Percentiles rank a stretch among this genome's conserved stretches.
These are phyloP conservation scores for Tragulus kanchil DNA, from an alignment of 2,113 vertebrate species.

Conservation along the genomic window DNA sequence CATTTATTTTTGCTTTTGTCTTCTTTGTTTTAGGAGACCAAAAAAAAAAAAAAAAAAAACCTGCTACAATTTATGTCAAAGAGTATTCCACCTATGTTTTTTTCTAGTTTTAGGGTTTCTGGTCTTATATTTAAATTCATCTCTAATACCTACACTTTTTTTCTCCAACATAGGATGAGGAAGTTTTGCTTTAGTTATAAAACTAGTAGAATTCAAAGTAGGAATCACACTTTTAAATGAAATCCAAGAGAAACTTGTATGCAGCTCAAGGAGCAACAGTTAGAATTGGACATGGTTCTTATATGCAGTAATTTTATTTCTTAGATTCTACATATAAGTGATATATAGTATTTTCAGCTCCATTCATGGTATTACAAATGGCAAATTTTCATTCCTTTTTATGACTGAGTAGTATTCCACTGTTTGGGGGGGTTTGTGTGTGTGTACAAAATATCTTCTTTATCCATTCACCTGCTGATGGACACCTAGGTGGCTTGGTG, in stretches of 20 bases:
- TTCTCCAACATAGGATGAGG: not conserved
- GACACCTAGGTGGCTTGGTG: not conserved
- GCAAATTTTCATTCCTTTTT: not conserved
- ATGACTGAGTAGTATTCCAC: not conserved
- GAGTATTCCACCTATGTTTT: not conserved
- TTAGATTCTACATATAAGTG: not conserved
- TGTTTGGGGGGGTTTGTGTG: not conserved
- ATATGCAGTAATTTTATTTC: not conserved
- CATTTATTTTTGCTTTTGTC: not conserved
- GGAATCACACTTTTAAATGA: slow-evolving; percentile 27
- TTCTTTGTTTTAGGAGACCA: not conserved
- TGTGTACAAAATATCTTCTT: not conserved
- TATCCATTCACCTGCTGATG: not conserved
- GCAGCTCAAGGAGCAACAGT: not conserved
- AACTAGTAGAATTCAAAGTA: not conserved
- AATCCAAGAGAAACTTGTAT: not conserved
- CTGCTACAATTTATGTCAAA: not conserved
- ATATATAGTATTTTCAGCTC: not conserved
- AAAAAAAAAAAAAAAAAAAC: no score
- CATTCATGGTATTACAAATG: not conserved
- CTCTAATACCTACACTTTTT: slow-evolving; percentile 22
- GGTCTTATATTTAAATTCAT: not conserved
- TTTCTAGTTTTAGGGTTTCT: not conserved
- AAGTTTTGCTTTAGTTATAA: not conserved
- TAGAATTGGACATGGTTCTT: not conserved